phyloP scores from a whole-genome alignment of 2,113 vertebrate genomes.

The Varanus komodoensis region DNA sequence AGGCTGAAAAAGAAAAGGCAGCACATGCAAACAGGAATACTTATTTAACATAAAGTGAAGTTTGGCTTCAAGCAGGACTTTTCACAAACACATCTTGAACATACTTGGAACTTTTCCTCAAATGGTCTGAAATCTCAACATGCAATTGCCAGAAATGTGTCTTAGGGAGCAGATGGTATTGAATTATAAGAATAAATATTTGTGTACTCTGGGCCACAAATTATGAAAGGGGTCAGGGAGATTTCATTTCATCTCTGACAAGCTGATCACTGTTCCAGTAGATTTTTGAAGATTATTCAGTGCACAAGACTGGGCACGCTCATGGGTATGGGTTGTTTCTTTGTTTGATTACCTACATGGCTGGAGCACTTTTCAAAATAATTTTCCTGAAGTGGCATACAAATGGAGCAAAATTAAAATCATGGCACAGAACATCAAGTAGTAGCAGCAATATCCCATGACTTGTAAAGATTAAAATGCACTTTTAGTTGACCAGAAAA shows the following conservation, averaged over 20 bases:
- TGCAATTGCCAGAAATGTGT: not conserved
- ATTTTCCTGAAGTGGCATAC: not conserved
- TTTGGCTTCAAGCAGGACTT: not conserved
- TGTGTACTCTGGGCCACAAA: not conserved
- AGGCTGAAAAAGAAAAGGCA: no score
- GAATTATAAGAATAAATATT: no score
- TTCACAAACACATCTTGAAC: not conserved
- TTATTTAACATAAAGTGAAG: not conserved
- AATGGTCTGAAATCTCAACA: not conserved
- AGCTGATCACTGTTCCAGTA: not conserved
- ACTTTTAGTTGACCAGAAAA: not conserved
- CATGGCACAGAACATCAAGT: not conserved
- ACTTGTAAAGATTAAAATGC: not conserved
- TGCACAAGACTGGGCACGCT: not conserved
- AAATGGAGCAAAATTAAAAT: not conserved
- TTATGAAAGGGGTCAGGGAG: not conserved
- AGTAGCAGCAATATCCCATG: not conserved
- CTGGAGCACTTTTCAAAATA: not conserved
- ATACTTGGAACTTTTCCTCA: not conserved
- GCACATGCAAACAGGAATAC: not conserved
- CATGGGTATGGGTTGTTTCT: not conserved
- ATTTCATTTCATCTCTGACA: not conserved
- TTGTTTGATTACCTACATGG: not conserved
- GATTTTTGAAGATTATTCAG: not conserved
- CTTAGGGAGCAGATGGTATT: not conserved